Evolutionary conservation across 2,113 vertebrate genomes (phyloP).

Genomic region (Carassius gibelio): DNA sequence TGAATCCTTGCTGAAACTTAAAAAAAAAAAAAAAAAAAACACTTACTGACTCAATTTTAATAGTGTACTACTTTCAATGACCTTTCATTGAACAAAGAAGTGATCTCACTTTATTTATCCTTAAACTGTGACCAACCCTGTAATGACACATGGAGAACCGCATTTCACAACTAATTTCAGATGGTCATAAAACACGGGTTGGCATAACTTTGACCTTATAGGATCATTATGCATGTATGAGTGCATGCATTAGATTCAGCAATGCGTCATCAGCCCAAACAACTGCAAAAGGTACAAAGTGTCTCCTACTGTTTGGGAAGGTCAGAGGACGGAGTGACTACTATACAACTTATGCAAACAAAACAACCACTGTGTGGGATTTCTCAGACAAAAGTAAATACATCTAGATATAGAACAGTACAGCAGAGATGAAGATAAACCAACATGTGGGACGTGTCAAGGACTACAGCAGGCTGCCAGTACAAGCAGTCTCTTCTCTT

Average conservation of each 20-base stretch:
- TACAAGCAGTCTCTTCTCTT: not conserved
- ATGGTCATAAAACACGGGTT: not conserved
- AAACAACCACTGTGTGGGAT: not conserved
- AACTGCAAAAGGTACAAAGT: not conserved
- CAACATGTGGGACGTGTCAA: not conserved
- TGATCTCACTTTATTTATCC: not conserved
- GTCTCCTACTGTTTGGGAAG: not conserved
- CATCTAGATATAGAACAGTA: not conserved
- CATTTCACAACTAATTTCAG: not conserved
- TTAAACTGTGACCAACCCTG: not conserved
- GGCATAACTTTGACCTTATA: not conserved
- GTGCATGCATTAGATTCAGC: too few species aligned
- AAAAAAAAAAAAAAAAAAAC: too few species aligned
- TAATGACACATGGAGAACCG: not conserved
- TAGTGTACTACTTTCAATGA: not conserved
- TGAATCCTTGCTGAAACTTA: not conserved
- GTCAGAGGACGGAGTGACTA: not conserved
- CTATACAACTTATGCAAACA: conserved; percentile 21
- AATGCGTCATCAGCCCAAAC: not conserved
- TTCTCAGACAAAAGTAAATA: conserved; percentile 11
- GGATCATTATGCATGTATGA: not conserved
- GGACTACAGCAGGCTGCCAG: conserved; percentile 2
- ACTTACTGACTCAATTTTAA: not conserved
- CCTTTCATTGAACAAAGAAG: not conserved
- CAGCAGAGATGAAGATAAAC: not conserved